Base-by-base conservation (phyloP, 2,797 vertebrate species). In the Corythornis leucogaster region DNA sequence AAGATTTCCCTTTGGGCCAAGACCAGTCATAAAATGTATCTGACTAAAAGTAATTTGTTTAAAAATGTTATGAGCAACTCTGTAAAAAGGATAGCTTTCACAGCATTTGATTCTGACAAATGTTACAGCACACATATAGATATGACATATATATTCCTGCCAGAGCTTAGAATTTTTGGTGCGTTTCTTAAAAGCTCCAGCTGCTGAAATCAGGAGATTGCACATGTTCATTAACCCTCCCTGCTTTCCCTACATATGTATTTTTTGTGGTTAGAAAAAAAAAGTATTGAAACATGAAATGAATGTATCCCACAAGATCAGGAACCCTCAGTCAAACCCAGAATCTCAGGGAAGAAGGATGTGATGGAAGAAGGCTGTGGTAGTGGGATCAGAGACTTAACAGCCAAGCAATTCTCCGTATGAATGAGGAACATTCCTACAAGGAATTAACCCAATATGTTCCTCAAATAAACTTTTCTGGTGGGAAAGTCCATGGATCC, bases 1-100 rank as follows among this genome's bases (percentile, higher is more conserved):
- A 84, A 93, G 78, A 95, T 85, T 85, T 95, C 84, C 90, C 86
- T 88, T 78, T 87, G 91, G 92, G 87, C 87, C 75, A 88, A 92
- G 74, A 91, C 68, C 42, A 88, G 78, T 58, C 86, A 89, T 64
- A 94, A 89, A 95, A 92, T 31, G 24, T 83, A 89, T 85, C 75
- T 81, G 64, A 85, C 67, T 85, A 88, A 55, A 93, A 94, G 71
- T 66, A 89, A 89, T 93, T 94, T 90, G 85, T 86, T 95, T 87
- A 80, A 93, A 91, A 92, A 69, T 45, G 66, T 87, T 92, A 95
- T 11, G 61, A 94, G 77, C 45, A 81, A 80, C 70, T 83, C 85
- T 78, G 33, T 80, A 85, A 92, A 85, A 79, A 62, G 90, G 77
- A 50, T 35, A 87, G 50, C 63, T 90, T 93, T 92, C 80, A 75